phyloP scores from a whole-genome alignment of 2,797 vertebrate genomes.

The Coluber constrictor region DNA sequence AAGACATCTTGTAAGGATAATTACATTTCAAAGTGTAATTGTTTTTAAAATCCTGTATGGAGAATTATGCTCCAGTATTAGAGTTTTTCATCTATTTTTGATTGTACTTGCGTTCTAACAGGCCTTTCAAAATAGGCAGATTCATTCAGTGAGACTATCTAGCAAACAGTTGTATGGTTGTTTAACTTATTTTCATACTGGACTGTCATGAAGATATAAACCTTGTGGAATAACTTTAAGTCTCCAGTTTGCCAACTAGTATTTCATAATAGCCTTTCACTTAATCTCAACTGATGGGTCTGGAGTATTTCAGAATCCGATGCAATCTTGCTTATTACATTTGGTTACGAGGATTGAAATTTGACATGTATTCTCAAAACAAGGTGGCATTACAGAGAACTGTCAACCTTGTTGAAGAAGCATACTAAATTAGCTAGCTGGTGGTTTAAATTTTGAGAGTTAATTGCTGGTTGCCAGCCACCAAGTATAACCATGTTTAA shows the following conservation, averaged over 20 bases:
- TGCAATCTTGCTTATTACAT: conserved; percentile 17
- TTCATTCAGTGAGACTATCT: background rate
- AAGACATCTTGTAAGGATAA: conserved; percentile 34
- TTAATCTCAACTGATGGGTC: background rate
- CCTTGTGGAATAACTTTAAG: background rate
- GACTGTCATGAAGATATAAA: conserved; percentile 21
- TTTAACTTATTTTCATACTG: background rate
- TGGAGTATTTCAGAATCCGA: conserved; percentile 42
- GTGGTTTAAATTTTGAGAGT: background rate
- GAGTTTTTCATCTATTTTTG: background rate
- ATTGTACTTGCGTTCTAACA: background rate
- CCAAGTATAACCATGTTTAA: background rate
- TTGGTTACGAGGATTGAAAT: conserved; percentile 10
- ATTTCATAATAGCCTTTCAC: conserved; percentile 7
- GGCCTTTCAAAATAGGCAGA: background rate
- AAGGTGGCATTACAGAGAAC: background rate
- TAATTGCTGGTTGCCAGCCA: background rate
- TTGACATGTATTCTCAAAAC: conserved; percentile 1
- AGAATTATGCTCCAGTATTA: background rate
- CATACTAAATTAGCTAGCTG: background rate
- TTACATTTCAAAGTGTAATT: conserved; percentile 3
- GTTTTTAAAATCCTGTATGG: conserved; percentile 6
- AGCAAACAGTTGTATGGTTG: background rate
- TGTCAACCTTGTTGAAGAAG: background rate
- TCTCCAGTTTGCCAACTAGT: conserved; percentile 35